Conservation (phyloP, 2,888 invertebrate species). For the Pristionchus maxplancki region DNA sequence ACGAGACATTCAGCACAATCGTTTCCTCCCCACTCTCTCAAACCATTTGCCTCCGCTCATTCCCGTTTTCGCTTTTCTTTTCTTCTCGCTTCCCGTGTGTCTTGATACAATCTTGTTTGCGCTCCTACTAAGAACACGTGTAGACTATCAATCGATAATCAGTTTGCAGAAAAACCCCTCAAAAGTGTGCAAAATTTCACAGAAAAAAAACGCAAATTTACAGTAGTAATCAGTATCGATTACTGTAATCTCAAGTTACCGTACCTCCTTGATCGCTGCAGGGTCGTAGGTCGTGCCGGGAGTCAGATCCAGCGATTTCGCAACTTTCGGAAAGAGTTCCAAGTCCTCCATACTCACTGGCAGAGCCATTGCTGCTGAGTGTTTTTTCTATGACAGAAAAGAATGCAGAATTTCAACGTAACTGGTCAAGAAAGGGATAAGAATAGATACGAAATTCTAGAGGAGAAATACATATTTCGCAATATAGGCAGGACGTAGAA, state of each 20-base stretch:
- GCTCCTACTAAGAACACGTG: neutral
- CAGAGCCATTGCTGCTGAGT: conserved; percentile 66
- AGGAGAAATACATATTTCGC: too few species aligned
- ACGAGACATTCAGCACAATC: too few species aligned
- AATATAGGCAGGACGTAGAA: too few species aligned
- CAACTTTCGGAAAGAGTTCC: conserved; percentile 70
- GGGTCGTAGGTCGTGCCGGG: conserved; percentile 40
- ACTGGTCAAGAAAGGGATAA: too few species aligned
- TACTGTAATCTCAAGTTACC: neutral
- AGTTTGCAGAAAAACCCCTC: too few species aligned
- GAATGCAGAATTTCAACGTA: too few species aligned
- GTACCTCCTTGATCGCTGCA: conserved; percentile 32
- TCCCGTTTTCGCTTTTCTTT: neutral
- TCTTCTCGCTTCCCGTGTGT: neutral
- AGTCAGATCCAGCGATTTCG: conserved; percentile 36
- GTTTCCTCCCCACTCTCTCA: neutral
- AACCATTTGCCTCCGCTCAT: neutral
- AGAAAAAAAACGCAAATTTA: neutral
- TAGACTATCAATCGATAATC: conserved; percentile 15
- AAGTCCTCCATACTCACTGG: conserved; percentile 76
- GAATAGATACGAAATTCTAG: too few species aligned
- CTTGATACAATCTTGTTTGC: conserved; percentile 42
- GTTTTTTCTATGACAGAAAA: too few species aligned
- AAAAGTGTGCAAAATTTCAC: too few species aligned
- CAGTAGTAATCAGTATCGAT: too few species aligned